A percentile compares a stretch with the other conserved stretches of the same genome.
Evolutionary conservation across 2,797 vertebrate genomes (phyloP).

Genomic region (Chaenodraco wilsoni): DNA sequence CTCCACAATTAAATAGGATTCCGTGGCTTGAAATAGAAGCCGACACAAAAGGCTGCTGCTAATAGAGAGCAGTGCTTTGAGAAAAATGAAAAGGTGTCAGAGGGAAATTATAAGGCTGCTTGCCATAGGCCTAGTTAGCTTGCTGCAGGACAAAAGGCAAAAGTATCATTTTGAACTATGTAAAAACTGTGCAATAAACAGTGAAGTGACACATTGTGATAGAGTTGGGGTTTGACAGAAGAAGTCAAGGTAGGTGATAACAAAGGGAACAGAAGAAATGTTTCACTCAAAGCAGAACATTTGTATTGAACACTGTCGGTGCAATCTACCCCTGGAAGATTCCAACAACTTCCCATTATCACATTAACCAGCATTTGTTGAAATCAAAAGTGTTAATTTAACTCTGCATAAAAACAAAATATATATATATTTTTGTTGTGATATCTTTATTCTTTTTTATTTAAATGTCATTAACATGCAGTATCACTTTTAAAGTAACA

Average conservation of each 20-base stretch:
- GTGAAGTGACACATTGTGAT: conserved; percentile 63
- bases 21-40: conserved; percentile 41
- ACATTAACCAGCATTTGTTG: not conserved
- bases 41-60: conserved; percentile 70
- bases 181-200: conserved; percentile 68
- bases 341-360: conserved; percentile 5
- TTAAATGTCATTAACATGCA: not conserved
- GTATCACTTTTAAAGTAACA: not conserved
- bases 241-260: not conserved
- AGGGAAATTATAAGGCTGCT: conserved; percentile 32
- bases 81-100: conserved; percentile 17
- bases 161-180: conserved; percentile 45
- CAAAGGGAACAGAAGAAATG: not conserved
- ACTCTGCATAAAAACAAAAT: not conserved
- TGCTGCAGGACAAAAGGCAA: not conserved
- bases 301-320: not conserved
- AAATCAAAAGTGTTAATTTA: no score
- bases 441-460: not conserved
- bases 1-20: conserved; percentile 4
- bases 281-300: not conserved
- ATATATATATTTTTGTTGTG: not conserved
- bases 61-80: conserved; percentile 40
- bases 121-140: conserved; percentile 29
- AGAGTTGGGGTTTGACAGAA: conserved; percentile 1
- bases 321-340: not conserved